A percentile compares a stretch with the other conserved stretches of the same genome.
phyloP scores from a whole-genome alignment of 2,888 invertebrate species.

The Ophion slaviceki region DNA sequence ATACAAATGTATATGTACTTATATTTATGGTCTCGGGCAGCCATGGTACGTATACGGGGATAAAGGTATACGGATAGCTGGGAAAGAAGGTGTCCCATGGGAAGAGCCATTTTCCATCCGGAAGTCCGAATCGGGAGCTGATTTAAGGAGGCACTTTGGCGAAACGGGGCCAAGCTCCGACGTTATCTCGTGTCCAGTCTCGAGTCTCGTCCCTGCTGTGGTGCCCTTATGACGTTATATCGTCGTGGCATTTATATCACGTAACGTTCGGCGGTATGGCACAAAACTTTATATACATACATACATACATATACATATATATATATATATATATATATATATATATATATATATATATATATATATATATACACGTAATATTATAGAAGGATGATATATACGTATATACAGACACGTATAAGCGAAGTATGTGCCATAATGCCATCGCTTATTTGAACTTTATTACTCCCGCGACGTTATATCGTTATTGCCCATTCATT shows the following conservation, averaged over 20 bases:
- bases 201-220: conserved; percentile 11
- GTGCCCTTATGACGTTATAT: conserved; percentile 36
- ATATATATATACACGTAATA: conserved; percentile 2
- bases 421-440: conserved; percentile 38
- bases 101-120: conserved; percentile 61
- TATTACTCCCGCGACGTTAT: conserved; percentile 64
- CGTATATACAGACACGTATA: neutral
- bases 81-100: conserved; percentile 51
- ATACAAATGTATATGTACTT: conserved; percentile 3
- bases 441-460: conserved; percentile 66
- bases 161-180: conserved; percentile 33
- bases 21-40: conserved; percentile 30
- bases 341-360: neutral
- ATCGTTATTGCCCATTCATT: conserved; percentile 66
- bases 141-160: conserved; percentile 63
- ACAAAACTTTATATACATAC: neutral
- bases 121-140: conserved; percentile 63
- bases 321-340: neutral
- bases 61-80: conserved; percentile 15
- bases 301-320: neutral
- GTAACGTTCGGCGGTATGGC: conserved; percentile 28
- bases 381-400: conserved; percentile 11
- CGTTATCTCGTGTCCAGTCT: conserved; percentile 47
- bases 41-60: conserved; percentile 3
- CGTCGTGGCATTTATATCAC: conserved; percentile 34